phyloP scores from a whole-genome alignment of 2,113 vertebrate genomes.

The Hippoglossus stenolepis region DNA sequence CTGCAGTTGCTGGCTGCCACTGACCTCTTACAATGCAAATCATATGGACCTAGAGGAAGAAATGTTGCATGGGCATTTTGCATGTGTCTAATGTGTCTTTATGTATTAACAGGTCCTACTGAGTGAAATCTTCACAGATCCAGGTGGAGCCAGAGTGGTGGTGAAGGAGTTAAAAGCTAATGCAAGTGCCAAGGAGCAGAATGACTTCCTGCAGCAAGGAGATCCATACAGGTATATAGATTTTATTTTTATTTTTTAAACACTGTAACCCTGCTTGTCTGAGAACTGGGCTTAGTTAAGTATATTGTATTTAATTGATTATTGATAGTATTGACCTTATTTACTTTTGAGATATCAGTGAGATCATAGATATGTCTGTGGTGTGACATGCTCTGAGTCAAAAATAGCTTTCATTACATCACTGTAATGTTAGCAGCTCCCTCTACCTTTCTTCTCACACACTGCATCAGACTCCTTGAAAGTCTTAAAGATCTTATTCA shows the following conservation, averaged over 20 bases:
- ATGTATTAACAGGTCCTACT: conserved; percentile 88
- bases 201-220: conserved; percentile 92
- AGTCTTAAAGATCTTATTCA: not conserved
- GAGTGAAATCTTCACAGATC: conserved; percentile 93
- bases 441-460: conserved; percentile 44
- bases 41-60: not conserved
- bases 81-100: conserved; percentile 12
- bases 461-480: conserved; percentile 25
- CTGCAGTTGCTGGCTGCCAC: not conserved
- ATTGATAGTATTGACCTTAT: not conserved
- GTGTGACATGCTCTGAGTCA: not conserved
- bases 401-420: conserved; percentile 16
- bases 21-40: not conserved
- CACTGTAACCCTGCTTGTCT: not conserved
- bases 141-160: conserved; percentile 88
- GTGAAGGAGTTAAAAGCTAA: conserved; percentile 96
- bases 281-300: not conserved
- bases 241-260: not conserved
- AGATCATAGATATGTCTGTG: not conserved
- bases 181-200: conserved; percentile 92
- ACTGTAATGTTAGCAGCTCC: conserved; percentile 43
- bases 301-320: not conserved
- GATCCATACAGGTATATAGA: conserved; percentile 91
- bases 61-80: not conserved
- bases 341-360: not conserved